Conservation (phyloP, 2,113 vertebrate genomes). For the Callaeas wilsoni region DNA sequence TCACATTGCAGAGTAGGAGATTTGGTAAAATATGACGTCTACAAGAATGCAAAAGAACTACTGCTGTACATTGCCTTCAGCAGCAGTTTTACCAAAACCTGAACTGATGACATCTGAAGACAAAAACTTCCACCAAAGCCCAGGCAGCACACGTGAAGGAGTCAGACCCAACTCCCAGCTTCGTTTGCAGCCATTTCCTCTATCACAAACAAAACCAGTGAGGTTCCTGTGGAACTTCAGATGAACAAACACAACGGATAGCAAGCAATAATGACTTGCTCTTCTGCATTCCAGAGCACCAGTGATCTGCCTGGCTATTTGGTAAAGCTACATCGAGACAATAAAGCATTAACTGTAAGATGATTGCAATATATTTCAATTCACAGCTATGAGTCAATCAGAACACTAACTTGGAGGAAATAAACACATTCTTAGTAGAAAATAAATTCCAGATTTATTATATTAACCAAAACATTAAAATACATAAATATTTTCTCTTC, state of each 20-base stretch:
- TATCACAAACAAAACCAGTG: not conserved
- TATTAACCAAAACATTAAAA: not conserved
- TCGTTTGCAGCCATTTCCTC: not conserved
- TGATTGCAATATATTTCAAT: not conserved
- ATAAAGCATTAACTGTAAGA: not conserved
- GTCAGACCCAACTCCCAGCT: not conserved
- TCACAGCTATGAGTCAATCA: not conserved
- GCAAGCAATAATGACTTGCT: not conserved
- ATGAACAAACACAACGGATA: not conserved
- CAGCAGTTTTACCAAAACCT: not conserved
- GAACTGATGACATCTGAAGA: not conserved
- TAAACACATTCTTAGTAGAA: not conserved
- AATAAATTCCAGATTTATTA: not conserved
- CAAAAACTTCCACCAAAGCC: not conserved
- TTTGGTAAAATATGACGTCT: not conserved
- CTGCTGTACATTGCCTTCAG: not conserved
- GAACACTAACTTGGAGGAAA: not conserved
- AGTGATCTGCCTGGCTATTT: not conserved
- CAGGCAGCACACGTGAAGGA: accelerated
- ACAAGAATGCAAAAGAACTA: not conserved
- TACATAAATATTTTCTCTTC: not conserved
- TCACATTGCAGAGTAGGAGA: not conserved
- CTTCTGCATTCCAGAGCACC: not conserved
- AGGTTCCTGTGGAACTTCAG: not conserved
- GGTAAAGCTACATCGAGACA: not conserved